A percentile compares a stretch with the other conserved stretches of the same genome.
Evolutionary conservation across 2,113 vertebrate species (phyloP).

Genomic region (Sinocyclocheilus maitianheensis): DNA sequence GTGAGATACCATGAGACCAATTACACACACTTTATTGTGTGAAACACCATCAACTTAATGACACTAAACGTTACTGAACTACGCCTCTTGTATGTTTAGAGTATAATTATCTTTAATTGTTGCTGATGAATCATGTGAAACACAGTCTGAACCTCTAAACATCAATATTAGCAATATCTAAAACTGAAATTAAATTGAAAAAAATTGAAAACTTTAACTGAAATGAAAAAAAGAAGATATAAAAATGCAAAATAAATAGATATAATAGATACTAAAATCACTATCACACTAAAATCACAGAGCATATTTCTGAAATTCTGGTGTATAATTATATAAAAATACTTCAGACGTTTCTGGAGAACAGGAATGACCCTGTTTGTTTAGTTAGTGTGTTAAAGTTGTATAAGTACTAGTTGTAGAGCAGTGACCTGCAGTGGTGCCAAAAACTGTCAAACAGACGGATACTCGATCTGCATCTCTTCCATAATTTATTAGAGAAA

Average conservation of each 20-base stretch:
- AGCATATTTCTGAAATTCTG: not conserved
- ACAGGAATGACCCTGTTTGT: not conserved
- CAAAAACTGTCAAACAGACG: not conserved
- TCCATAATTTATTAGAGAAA: constrained; percentile 30
- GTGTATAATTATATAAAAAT: not conserved
- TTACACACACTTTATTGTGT: constrained; percentile 24
- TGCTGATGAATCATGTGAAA: not conserved
- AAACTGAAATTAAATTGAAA: not conserved
- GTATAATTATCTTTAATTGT: not conserved
- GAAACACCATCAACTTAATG: not conserved
- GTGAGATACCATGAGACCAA: constrained; percentile 16
- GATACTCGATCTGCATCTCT: constrained; percentile 10
- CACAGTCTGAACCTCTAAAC: not conserved
- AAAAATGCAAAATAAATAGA: not conserved
- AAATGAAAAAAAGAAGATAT: not conserved
- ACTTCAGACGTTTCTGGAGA: too few relatives aligned
- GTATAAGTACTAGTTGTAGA: not conserved
- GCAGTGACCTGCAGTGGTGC: not conserved
- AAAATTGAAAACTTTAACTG: not conserved
- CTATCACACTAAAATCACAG: not conserved
- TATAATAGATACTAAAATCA: not conserved
- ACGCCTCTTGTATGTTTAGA: too few relatives aligned
- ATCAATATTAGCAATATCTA: not conserved
- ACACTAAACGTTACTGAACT: not conserved
- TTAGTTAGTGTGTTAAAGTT: not conserved